Conservation (phyloP, 1,140 invertebrate species). For the Lepidotrigona ventralis region DNA sequence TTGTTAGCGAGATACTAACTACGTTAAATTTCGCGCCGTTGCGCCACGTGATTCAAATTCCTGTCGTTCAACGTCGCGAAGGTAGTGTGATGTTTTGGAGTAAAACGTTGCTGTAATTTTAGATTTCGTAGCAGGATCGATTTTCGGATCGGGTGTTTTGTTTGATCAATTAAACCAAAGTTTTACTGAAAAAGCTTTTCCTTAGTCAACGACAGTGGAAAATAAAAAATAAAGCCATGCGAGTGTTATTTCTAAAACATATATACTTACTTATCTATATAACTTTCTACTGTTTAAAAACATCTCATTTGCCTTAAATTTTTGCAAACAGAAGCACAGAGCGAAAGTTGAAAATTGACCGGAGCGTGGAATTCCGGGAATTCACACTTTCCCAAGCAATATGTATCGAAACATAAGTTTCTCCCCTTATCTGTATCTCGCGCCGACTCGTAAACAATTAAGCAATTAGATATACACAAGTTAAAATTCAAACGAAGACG, state of each 20-base stretch:
- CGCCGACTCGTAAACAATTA: neutral
- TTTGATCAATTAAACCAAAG: neutral
- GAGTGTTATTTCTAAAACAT: no score
- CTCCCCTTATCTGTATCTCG: no score
- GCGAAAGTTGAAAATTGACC: neutral
- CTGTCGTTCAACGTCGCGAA: neutral
- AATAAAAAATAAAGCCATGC: no score
- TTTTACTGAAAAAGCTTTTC: neutral
- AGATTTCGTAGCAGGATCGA: neutral
- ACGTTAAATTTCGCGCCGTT: conserved; percentile 50
- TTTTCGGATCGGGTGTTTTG: neutral
- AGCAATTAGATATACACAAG: no score
- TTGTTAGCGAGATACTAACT: conserved; percentile 60
- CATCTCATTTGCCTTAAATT: neutral
- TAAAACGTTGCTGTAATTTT: neutral
- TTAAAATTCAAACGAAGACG: neutral
- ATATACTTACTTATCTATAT: no score
- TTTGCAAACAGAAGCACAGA: neutral
- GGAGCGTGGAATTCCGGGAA: neutral
- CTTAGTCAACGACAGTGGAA: neutral
- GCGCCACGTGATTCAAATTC: conserved; percentile 33
- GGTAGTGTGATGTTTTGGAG: neutral
- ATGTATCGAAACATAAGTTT: neutral
- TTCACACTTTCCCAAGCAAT: neutral
- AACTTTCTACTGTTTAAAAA: no score